Percentiles rank a stretch among this genome's conserved stretches.
Evolutionary conservation across 2,113 vertebrate species (phyloP).

Genomic region (Anoplopoma fimbria): DNA sequence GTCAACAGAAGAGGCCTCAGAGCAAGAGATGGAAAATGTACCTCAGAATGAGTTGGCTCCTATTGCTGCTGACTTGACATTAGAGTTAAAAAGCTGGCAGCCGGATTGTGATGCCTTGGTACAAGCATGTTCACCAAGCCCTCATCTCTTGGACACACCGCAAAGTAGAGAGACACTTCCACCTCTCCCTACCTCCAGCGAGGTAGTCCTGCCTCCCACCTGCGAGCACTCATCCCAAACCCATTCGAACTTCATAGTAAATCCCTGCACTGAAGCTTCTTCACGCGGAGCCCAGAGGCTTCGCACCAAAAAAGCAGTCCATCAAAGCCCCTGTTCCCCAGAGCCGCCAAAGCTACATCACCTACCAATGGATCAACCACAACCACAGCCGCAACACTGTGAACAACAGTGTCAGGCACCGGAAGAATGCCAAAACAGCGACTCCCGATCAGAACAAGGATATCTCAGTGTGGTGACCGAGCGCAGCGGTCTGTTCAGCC

Average conservation of each 20-base stretch:
- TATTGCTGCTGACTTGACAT: constrained; percentile 37
- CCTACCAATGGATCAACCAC: not conserved
- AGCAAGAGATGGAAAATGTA: constrained; percentile 49
- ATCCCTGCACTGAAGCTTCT: constrained; percentile 3
- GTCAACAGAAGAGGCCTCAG: constrained; percentile 16
- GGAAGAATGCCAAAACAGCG: not conserved
- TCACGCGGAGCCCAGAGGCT: constrained; percentile 48
- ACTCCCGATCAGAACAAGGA: not conserved
- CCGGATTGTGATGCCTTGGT: constrained; percentile 17
- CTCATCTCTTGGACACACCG: constrained; percentile 13
- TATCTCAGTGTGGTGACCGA: not conserved
- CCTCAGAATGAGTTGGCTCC: constrained; percentile 48
- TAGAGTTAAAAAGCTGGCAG: constrained; percentile 65
- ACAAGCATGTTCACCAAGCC: constrained; percentile 6
- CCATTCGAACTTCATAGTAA: not conserved
- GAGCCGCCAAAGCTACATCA: constrained; percentile 58
- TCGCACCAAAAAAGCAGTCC: constrained; percentile 11
- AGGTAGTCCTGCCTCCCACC: not conserved
- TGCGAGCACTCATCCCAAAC: constrained; percentile 47
- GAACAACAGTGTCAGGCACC: not conserved
- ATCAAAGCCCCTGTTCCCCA: constrained; percentile 42
- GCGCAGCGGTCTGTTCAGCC: constrained; percentile 43
- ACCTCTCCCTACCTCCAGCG: constrained; percentile 8
- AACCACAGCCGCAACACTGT: not conserved
- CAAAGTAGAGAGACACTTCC: constrained; percentile 7